Percentiles rank a stretch among this genome's conserved stretches.
These are phyloP conservation scores for Gobionotothen gibberifrons DNA, from an alignment of 2,797 vertebrate genomes.

Conservation along the genomic window DNA sequence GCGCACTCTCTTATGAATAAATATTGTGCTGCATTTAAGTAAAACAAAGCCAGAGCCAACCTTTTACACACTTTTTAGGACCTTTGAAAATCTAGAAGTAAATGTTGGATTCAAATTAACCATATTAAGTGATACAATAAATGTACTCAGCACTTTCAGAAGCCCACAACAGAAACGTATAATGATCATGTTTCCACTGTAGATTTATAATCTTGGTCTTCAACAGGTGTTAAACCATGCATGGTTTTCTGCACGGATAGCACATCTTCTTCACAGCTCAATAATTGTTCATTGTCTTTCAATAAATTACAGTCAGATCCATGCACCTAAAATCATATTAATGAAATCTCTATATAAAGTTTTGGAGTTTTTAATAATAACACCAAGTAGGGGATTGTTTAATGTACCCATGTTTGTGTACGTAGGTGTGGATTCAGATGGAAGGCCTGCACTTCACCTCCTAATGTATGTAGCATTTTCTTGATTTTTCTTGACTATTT, in stretches of 20 bases:
- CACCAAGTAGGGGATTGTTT: not conserved
- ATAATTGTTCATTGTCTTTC: not conserved
- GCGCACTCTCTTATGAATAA: not conserved
- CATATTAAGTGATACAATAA: slow-evolving; percentile 2
- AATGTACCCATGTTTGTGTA: not conserved
- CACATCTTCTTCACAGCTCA: slow-evolving; percentile 15
- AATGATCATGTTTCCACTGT: slow-evolving; percentile 1
- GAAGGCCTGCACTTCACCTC: not conserved
- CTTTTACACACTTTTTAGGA: not conserved
- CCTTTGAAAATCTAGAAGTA: not conserved
- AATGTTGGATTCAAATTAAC: not conserved
- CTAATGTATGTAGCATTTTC: not conserved
- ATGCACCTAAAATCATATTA: not conserved
- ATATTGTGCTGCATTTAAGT: not conserved
- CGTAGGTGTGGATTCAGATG: not conserved
- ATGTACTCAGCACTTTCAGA: not conserved
- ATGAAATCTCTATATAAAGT: not conserved
- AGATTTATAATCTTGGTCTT: slow-evolving; percentile 15
- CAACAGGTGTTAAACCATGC: slow-evolving; percentile 7
- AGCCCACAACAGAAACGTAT: not conserved
- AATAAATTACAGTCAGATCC: slow-evolving; percentile 3
- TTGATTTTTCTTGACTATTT: not conserved
- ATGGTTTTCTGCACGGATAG: slow-evolving; percentile 5
- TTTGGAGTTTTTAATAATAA: not conserved
- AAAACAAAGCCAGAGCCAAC: not conserved